These are phyloP conservation scores for Rhagoletis zephyria DNA, from an alignment of 1,140 invertebrate species.

Conservation along the genomic window DNA sequence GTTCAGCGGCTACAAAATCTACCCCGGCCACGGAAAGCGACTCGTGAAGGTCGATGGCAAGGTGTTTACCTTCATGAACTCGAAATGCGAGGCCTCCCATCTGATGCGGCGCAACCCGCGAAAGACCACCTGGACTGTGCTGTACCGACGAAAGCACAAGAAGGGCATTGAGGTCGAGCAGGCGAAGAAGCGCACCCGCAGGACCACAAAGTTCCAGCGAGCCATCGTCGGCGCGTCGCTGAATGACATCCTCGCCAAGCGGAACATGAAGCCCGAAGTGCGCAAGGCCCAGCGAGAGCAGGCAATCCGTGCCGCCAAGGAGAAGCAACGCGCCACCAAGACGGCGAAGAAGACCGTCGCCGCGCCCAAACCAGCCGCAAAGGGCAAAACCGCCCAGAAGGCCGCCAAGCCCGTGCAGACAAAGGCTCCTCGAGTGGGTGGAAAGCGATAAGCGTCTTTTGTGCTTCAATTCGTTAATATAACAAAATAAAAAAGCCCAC, in stretches of 20 bases:
- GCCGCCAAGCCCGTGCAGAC: conserved; percentile 88
- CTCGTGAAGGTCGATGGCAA: conserved; percentile 99
- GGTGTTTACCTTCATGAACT: conserved; percentile 95
- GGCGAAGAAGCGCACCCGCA: too few relatives aligned
- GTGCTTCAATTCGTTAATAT: too few relatives aligned
- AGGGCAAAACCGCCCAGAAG: conserved; percentile 85
- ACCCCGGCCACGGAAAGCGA: conserved; percentile 98
- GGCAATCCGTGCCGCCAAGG: conserved; percentile 96
- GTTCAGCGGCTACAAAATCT: conserved; percentile 99
- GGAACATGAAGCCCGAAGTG: conserved; percentile 99
- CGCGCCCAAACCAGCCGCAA: conserved; percentile 82
- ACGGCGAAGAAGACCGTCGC: conserved; percentile 86
- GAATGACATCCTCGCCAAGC: conserved; percentile 97
- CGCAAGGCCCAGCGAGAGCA: conserved; percentile 98
- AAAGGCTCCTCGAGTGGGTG: conserved; percentile 90
- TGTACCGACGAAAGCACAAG: conserved; percentile 99
- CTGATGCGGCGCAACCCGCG: conserved; percentile 98
- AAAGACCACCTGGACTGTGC: conserved; percentile 98
- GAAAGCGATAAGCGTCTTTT: conserved; percentile 98
- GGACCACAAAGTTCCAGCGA: too few relatives aligned
- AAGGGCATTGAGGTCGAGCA: too few relatives aligned
- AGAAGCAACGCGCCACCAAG: conserved; percentile 89
- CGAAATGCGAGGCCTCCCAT: conserved; percentile 95
- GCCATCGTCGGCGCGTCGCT: conserved; percentile 98
- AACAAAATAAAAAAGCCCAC: too few relatives aligned